These are phyloP conservation scores for Drosophila birchii DNA, from an alignment of 2,888 invertebrate genomes.

Conservation along the genomic window DNA sequence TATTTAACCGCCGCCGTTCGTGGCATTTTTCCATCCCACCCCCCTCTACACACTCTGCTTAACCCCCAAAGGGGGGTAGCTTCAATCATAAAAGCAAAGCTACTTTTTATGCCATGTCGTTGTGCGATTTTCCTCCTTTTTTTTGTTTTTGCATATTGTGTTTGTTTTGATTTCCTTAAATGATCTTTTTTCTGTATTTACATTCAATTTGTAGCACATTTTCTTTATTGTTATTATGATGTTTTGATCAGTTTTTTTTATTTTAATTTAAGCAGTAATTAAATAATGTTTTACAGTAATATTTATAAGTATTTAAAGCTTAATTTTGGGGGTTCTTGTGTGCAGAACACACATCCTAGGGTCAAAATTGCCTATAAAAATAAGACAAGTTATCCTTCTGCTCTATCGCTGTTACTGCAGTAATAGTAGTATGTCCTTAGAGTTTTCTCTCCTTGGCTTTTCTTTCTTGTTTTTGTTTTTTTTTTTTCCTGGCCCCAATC, in stretches of 20 bases:
- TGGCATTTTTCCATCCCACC: neutral
- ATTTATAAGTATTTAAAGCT: neutral
- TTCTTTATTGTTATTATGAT: neutral
- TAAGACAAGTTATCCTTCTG: conserved; percentile 52
- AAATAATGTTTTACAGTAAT: neutral
- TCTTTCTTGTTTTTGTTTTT: neutral
- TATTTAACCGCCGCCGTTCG: neutral
- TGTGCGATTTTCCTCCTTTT: conserved; percentile 48
- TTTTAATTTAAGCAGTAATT: neutral
- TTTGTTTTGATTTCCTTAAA: conserved; percentile 54
- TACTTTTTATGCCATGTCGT: conserved; percentile 69
- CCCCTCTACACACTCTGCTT: neutral
- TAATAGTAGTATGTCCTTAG: conserved; percentile 10
- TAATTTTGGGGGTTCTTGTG: neutral
- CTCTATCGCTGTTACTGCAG: conserved; percentile 23
- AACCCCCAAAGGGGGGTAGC: conserved; percentile 46
- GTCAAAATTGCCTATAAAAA: conserved; percentile 40
- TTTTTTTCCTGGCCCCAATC: conserved; percentile 15
- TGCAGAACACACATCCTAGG: conserved; percentile 4
- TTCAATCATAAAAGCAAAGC: conserved; percentile 66
- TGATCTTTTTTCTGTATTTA: conserved; percentile 44
- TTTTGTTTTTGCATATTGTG: conserved; percentile 24
- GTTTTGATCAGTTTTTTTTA: neutral
- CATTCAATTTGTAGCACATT: conserved; percentile 24
- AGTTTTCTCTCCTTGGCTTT: neutral